Percentiles rank a stretch among this genome's conserved stretches.
phyloP scores from a whole-genome alignment of 1,140 invertebrate genomes.

The Aphelinus certus region DNA sequence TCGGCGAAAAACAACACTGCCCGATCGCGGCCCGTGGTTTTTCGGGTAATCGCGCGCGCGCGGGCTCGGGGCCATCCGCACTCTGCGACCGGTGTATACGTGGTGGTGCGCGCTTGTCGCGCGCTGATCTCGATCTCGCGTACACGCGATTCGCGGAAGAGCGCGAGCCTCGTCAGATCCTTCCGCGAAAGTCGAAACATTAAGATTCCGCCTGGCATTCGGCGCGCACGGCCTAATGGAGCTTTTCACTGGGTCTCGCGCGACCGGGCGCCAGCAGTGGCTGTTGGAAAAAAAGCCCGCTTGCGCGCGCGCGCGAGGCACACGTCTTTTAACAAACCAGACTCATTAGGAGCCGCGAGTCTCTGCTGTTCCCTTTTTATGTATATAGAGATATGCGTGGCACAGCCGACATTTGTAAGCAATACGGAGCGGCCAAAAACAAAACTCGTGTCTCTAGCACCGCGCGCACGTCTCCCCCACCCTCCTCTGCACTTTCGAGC shows the following conservation, averaged over 20 bases:
- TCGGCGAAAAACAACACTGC: too few relatives aligned
- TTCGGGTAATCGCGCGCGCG: too few relatives aligned
- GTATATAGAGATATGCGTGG: slow-evolving; percentile 43
- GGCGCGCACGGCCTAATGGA: slow-evolving; percentile 39
- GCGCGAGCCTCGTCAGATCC: slow-evolving; percentile 31
- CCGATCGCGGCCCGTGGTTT: too few relatives aligned
- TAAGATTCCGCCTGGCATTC: slow-evolving; percentile 50
- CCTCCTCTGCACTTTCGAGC: too few relatives aligned
- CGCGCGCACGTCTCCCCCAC: neutral
- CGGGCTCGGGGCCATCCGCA: too few relatives aligned
- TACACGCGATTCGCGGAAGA: slow-evolving; percentile 24
- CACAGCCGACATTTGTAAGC: slow-evolving; percentile 65
- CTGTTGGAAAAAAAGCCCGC: slow-evolving; percentile 17
- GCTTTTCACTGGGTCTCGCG: slow-evolving; percentile 31
- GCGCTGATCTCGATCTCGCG: slow-evolving; percentile 13
- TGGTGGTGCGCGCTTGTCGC: too few relatives aligned
- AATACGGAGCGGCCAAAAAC: slow-evolving; percentile 66
- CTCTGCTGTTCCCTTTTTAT: slow-evolving; percentile 47
- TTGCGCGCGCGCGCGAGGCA: slow-evolving; percentile 48
- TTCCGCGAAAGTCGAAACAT: slow-evolving; percentile 52
- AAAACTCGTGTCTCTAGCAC: slow-evolving; percentile 55
- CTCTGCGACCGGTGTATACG: too few relatives aligned
- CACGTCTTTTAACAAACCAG: slow-evolving; percentile 65
- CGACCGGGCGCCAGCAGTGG: neutral
- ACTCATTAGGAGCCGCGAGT: slow-evolving; percentile 61